Evolutionary conservation across 2,888 invertebrate genomes (phyloP).

Genomic region (Ectemnius continuus): DNA sequence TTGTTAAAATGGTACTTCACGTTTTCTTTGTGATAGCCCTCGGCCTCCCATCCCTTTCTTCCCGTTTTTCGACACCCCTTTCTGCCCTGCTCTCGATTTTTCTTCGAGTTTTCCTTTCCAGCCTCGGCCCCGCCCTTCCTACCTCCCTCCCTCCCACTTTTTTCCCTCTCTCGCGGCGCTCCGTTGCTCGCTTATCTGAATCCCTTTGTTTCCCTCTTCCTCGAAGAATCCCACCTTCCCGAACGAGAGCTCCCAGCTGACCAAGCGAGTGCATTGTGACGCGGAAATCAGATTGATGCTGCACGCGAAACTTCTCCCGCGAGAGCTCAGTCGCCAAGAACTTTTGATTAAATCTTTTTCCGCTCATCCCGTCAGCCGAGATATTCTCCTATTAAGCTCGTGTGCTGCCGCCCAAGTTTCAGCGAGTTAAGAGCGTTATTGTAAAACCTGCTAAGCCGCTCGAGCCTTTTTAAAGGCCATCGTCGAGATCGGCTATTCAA

Average conservation of each 20-base stretch:
- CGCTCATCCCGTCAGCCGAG: neutral
- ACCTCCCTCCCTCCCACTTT: neutral
- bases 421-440: neutral
- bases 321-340: neutral
- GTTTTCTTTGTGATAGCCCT: neutral
- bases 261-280: neutral
- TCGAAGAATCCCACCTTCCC: neutral
- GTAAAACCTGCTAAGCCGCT: neutral
- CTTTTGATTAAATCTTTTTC: slow-evolving; percentile 12
- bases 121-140: neutral
- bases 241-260: no score
- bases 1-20: slow-evolving; percentile 6
- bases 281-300: neutral
- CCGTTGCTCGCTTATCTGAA: neutral
- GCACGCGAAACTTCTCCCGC: neutral
- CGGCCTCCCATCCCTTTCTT: slow-evolving; percentile 1
- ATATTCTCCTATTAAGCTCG: slow-evolving; percentile 22
- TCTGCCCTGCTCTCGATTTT: neutral
- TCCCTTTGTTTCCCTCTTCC: neutral
- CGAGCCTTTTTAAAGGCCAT: slow-evolving; percentile 14
- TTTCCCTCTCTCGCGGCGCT: neutral
- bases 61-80: slow-evolving; percentile 1
- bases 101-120: neutral
- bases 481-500: slow-evolving; percentile 7
- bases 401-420: slow-evolving; percentile 16